Conservation (phyloP, 2,888 invertebrate species). For the Odontothrips loti region DNA sequence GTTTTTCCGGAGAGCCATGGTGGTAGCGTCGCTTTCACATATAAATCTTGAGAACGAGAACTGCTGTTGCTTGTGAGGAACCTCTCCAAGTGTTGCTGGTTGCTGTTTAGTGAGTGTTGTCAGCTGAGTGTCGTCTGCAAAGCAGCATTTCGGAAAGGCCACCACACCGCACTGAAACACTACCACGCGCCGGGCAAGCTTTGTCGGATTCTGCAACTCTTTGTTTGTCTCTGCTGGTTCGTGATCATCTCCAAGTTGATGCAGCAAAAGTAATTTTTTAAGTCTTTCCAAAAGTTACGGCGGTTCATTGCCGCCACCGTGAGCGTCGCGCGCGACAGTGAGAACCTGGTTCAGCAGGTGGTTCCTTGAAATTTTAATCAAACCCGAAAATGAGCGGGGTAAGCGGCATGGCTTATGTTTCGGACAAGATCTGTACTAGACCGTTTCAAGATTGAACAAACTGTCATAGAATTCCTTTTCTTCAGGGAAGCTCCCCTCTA, state of each 20-base stretch:
- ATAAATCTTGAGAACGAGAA: background rate
- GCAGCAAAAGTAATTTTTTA: no score
- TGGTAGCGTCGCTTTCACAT: no score
- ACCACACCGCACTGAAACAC: background rate
- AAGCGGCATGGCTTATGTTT: background rate
- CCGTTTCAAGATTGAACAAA: background rate
- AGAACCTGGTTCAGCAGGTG: background rate
- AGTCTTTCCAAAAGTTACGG: no score
- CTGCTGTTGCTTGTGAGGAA: background rate
- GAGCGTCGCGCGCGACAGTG: no score
- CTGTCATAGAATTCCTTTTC: no score
- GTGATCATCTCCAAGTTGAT: no score
- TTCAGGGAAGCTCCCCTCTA: no score
- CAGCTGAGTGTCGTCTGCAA: slow-evolving; percentile 1
- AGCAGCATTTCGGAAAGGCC: background rate
- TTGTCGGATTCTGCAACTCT: no score
- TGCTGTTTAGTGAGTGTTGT: background rate
- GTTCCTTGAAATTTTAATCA: background rate
- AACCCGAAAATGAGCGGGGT: background rate
- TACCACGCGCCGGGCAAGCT: no score
- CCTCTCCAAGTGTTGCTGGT: background rate
- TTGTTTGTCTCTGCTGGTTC: no score
- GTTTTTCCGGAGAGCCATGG: background rate
- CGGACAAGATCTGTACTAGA: background rate
- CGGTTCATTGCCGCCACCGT: no score